phyloP scores from a whole-genome alignment of 2,113 vertebrate species.

The Gnathonemus longibarbis region DNA sequence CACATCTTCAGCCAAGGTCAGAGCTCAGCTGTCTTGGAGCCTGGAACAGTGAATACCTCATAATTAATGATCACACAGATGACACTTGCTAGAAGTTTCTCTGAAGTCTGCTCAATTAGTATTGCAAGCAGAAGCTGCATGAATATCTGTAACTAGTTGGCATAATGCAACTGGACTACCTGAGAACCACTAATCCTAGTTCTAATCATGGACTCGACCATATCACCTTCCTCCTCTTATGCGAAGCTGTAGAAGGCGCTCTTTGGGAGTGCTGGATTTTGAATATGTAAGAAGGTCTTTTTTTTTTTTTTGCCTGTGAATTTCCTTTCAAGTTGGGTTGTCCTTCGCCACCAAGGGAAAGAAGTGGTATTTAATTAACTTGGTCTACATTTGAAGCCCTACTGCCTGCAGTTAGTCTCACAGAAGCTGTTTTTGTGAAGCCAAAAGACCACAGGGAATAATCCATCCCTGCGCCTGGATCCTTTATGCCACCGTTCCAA shows the following conservation, averaged over 20 bases:
- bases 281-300: neutral
- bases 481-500: neutral
- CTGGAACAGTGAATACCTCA: neutral
- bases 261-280: neutral
- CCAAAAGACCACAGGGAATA: neutral
- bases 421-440: conserved; percentile 16
- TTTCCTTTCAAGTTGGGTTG: conserved; percentile 20
- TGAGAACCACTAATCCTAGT: neutral
- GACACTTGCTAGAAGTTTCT: neutral
- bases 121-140: neutral
- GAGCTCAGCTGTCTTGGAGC: neutral
- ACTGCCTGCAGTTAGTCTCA: neutral
- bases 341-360: conserved; percentile 23
- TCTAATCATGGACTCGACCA: neutral
- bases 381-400: conserved; percentile 21
- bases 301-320: neutral
- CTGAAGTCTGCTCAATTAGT: neutral
- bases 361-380: conserved; percentile 33
- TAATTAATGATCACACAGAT: neutral
- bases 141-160: neutral
- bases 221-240: neutral
- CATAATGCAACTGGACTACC: neutral
- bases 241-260: neutral
- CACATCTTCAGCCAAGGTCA: neutral
- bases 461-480: neutral